These are phyloP conservation scores for Pachyramphus minor DNA, from an alignment of 2,113 vertebrate genomes.

Conservation along the genomic window DNA sequence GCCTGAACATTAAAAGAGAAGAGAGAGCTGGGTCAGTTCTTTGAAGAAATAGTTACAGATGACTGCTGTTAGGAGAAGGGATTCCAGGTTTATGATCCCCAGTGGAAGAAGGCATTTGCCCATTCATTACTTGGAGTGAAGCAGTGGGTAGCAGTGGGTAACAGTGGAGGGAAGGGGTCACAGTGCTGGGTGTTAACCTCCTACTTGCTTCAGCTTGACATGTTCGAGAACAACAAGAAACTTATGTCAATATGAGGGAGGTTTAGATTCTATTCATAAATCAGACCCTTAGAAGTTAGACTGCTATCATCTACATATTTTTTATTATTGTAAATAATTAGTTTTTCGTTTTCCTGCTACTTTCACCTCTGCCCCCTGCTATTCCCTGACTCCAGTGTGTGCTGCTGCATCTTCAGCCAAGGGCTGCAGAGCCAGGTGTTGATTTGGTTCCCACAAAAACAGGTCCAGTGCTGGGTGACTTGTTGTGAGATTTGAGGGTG, in stretches of 20 bases:
- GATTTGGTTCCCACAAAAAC: not conserved
- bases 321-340: not conserved
- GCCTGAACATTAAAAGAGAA: not conserved
- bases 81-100: not conserved
- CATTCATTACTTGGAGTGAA: not conserved
- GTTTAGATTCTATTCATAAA: not conserved
- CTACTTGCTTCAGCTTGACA: not conserved
- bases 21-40: not conserved
- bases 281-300: not conserved
- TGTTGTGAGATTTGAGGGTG: not conserved
- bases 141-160: too few species aligned
- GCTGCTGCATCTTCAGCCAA: not conserved
- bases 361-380: not conserved
- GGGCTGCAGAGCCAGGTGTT: not conserved
- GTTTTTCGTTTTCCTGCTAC: not conserved
- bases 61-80: not conserved
- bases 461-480: not conserved
- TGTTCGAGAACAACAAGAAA: not conserved
- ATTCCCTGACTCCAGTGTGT: not conserved
- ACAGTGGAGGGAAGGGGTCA: not conserved
- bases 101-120: not conserved
- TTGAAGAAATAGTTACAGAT: constrained; percentile 14
- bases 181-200: not conserved
- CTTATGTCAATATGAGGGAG: rapidly evolving
- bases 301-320: not conserved